phyloP scores from a whole-genome alignment of 2,113 vertebrate species.

The Tretioscincus oriximinensis region DNA sequence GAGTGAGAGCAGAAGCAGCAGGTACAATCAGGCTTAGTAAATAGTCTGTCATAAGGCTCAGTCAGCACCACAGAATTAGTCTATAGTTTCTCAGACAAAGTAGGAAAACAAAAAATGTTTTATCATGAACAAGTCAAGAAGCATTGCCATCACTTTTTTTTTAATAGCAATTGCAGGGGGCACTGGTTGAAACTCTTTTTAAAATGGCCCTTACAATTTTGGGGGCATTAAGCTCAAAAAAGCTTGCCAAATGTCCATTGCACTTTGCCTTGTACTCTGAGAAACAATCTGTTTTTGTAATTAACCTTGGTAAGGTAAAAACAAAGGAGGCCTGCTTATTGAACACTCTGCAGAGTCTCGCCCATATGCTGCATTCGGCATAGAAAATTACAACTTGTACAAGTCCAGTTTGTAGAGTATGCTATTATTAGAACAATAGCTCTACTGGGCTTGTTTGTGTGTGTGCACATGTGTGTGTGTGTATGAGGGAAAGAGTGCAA shows the following conservation, averaged over 20 bases:
- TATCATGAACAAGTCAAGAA: too few relatives aligned
- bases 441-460: neutral
- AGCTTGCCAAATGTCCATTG: neutral
- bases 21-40: too few relatives aligned
- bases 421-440: neutral
- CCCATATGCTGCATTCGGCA: neutral
- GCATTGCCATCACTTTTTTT: neutral
- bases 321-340: neutral
- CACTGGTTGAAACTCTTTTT: neutral
- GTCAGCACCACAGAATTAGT: too few relatives aligned
- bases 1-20: too few relatives aligned
- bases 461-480: too few relatives aligned
- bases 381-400: neutral
- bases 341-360: neutral
- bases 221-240: neutral
- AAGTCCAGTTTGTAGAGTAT: neutral
- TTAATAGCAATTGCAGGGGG: neutral
- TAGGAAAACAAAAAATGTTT: neutral
- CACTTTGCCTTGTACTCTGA: too few relatives aligned
- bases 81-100: neutral
- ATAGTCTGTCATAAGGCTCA: neutral
- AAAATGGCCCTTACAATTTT: neutral
- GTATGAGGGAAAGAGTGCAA: neutral
- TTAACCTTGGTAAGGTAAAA: neutral
- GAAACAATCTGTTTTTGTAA: neutral